Base-by-base conservation (phyloP, 2,113 vertebrate genomes). In the Equus przewalskii region DNA sequence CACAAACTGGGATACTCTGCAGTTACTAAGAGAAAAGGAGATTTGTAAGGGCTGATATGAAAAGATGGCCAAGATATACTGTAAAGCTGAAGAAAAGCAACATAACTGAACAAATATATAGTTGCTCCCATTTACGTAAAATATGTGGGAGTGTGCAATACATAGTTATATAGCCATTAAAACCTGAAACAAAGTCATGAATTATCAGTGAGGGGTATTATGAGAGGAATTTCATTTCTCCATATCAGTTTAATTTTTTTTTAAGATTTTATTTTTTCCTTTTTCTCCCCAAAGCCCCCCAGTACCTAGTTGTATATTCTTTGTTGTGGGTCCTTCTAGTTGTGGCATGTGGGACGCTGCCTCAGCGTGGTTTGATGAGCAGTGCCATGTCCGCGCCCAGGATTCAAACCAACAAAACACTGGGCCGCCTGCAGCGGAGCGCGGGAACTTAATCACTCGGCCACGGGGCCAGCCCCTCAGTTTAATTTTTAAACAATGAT, bases 401-500 rank as follows among this genome's bases (percentile, higher is more conserved):
- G 36, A 41, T 41, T 41, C 36, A 3, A 41, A 41, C 36, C 36
- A 41, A 41, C 36, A 41, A 41, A 41, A 41, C 36, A 41, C 36
- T 41, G 36, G 36, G 36, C 36, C 36, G 36, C 36, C 36, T 41
- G 36, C 36, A 41, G 36, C 36, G 36, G 36, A 41, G 36, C 36
- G 36, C 36, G 36, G 3, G 36, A 41, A 41, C 36, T 41, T 41
- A 41, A 41, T 41, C 36, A 41, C 36, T 41, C 36, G 36, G 36
- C 36, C 36, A 41, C 36, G 36, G 36, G 36, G 36, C 36, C 36
- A 41, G 36, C 36, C 36, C 36, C 36, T 16, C 36, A 88, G 84
- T 85, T 95, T 85, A 56, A 85, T 80, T 90, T 95, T 90, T 67
- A 78, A 96, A 78, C 44, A 92, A 18, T n/a, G n/a, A 89, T 82